phyloP scores from a whole-genome alignment of 2,888 invertebrate genomes.

The Sinotaia quadrata region DNA sequence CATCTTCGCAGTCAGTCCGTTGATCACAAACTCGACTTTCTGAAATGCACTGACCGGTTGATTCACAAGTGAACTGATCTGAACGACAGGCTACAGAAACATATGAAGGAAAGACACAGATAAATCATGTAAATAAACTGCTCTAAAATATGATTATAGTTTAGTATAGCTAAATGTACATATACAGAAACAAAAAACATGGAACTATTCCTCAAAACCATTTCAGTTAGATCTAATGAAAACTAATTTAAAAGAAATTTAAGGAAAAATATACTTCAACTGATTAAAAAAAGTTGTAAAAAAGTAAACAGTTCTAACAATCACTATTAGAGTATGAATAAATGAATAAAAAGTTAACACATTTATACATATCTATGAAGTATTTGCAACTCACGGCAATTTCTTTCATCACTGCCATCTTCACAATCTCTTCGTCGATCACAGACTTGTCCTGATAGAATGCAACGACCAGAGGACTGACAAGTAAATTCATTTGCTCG shows the following conservation, averaged over 20 bases:
- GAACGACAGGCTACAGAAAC: conserved; percentile 41
- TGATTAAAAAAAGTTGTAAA: too few relatives aligned
- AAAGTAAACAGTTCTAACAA: too few relatives aligned
- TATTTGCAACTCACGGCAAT: conserved; percentile 59
- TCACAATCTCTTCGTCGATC: conserved; percentile 62
- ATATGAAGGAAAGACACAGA: too few relatives aligned
- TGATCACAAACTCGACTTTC: conserved; percentile 76
- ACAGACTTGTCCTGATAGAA: conserved; percentile 77
- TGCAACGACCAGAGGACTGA: conserved; percentile 49
- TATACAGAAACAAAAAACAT: background rate
- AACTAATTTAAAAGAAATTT: too few relatives aligned
- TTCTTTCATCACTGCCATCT: conserved; percentile 63
- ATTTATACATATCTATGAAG: too few relatives aligned
- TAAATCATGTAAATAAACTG: too few relatives aligned
- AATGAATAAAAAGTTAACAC: too few relatives aligned
- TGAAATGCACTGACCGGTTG: conserved; percentile 69
- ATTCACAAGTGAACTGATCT: conserved; percentile 58
- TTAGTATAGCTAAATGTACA: too few relatives aligned
- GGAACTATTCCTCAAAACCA: background rate
- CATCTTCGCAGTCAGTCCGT: conserved; percentile 60
- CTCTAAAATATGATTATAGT: too few relatives aligned
- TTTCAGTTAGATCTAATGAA: background rate
- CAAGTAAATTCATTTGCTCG: conserved; percentile 55
- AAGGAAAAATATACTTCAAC: too few relatives aligned
- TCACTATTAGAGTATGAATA: too few relatives aligned